A percentile compares a stretch with the other conserved stretches of the same genome.
Evolutionary conservation across 2,797 vertebrate genomes (phyloP).

Genomic region (Natrix natrix): DNA sequence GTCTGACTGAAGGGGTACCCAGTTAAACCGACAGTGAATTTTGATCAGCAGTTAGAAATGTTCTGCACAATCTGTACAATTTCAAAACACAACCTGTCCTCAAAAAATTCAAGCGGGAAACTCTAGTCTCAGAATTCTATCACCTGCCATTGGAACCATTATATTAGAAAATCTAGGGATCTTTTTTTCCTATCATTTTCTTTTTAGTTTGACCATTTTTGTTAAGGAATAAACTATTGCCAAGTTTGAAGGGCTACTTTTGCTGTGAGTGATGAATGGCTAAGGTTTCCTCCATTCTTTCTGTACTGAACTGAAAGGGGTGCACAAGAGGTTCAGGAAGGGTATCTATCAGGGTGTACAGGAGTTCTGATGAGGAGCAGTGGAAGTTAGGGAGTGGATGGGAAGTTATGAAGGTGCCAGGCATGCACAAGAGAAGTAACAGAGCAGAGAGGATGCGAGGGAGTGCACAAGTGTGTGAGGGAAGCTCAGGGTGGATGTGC

Average conservation of each 20-base stretch:
- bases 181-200: background rate
- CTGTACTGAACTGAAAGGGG: background rate
- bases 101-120: background rate
- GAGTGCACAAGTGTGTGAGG: background rate
- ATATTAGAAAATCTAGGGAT: background rate
- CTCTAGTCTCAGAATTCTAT: background rate
- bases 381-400: background rate
- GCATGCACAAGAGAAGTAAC: background rate
- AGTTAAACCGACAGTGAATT: background rate
- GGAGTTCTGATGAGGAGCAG: background rate
- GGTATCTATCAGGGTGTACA: background rate
- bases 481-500: background rate
- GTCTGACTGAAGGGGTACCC: background rate
- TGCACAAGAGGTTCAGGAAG: background rate
- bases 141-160: background rate
- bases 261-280: background rate
- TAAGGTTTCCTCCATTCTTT: background rate
- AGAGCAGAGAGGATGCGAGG: background rate
- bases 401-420: background rate
- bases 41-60: background rate
- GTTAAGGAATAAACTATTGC: background rate
- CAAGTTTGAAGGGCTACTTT: background rate
- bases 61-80: background rate
- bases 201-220: background rate
- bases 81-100: background rate